phyloP scores from a whole-genome alignment of 2,797 vertebrate genomes.

The Odontamblyopus rebecca region DNA sequence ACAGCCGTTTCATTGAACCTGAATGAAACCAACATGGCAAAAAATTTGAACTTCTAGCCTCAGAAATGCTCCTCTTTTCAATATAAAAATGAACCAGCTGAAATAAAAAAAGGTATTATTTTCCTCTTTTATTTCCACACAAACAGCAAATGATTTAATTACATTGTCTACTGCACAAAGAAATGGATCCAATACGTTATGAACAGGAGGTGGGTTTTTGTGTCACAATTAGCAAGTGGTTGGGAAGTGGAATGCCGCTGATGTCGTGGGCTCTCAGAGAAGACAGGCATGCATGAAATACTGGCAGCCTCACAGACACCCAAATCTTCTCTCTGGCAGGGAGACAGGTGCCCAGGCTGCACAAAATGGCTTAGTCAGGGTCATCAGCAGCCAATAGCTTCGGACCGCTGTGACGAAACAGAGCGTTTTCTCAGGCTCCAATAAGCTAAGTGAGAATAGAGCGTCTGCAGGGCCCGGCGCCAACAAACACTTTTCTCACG shows the following conservation, averaged over 20 bases:
- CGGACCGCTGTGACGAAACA: slow-evolving; percentile 63
- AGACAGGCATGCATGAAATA: slow-evolving; percentile 64
- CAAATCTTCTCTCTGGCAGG: slow-evolving; percentile 65
- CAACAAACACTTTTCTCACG: slow-evolving; percentile 57
- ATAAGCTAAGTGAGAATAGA: slow-evolving; percentile 57
- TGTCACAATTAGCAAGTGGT: slow-evolving; percentile 57
- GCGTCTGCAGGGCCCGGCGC: slow-evolving; percentile 37
- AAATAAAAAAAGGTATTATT: slow-evolving; percentile 49
- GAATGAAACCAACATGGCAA: slow-evolving; percentile 12
- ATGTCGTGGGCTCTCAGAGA: slow-evolving; percentile 37
- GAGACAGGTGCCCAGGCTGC: slow-evolving; percentile 59
- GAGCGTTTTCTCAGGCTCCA: slow-evolving; percentile 68
- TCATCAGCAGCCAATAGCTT: slow-evolving; percentile 68
- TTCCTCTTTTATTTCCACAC: slow-evolving; percentile 43
- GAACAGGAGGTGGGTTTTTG: slow-evolving; percentile 42
- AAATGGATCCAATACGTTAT: slow-evolving; percentile 47
- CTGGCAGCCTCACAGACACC: slow-evolving; percentile 62
- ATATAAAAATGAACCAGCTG: slow-evolving; percentile 32
- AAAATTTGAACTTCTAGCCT: slow-evolving; percentile 24
- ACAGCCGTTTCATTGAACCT: slow-evolving; percentile 32
- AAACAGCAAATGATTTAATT: slow-evolving; percentile 53
- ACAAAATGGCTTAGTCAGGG: slow-evolving; percentile 76
- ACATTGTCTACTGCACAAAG: slow-evolving; percentile 43
- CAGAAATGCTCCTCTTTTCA: slow-evolving; percentile 17
- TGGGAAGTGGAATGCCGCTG: slow-evolving; percentile 42